Conservation (phyloP, 2,797 vertebrate genomes). For the Xerus rutilus region DNA sequence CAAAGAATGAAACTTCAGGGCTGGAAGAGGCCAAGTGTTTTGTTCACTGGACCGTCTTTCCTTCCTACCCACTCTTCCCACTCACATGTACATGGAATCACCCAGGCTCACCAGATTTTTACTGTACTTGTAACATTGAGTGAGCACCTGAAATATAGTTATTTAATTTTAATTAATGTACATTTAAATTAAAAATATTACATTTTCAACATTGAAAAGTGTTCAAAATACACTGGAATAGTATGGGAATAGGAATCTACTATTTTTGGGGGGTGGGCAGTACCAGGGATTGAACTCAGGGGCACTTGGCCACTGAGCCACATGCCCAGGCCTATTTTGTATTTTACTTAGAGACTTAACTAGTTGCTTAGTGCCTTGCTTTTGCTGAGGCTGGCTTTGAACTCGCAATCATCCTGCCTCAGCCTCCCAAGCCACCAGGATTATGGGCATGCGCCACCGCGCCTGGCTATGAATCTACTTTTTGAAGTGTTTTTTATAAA, state of each 20-base stretch:
- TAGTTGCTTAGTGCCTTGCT: too few species aligned
- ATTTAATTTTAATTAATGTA: not conserved
- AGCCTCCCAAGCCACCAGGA: too few species aligned
- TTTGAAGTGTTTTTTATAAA: not conserved
- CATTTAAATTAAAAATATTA: slow-evolving; percentile 8
- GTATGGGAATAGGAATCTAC: not conserved
- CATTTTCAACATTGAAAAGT: not conserved
- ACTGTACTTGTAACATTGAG: not conserved
- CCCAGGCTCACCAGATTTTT: not conserved
- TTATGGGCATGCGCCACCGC: too few species aligned
- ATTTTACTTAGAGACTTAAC: too few species aligned
- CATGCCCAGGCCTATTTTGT: too few species aligned
- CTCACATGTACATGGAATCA: not conserved
- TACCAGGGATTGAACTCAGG: too few species aligned
- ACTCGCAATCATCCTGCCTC: too few species aligned
- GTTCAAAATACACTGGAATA: not conserved
- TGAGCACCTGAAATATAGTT: not conserved
- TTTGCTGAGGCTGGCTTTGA: too few species aligned
- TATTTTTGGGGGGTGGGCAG: not conserved
- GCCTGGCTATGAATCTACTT: not conserved
- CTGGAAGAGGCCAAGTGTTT: not conserved
- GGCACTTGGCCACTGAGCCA: too few species aligned
- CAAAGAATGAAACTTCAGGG: fast-evolving
- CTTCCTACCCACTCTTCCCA: too few species aligned
- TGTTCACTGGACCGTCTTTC: fast-evolving